A percentile compares a stretch with the other conserved stretches of the same genome.
These are phyloP conservation scores for Elgonia sp. DNA, from an alignment of 2,888 invertebrate genomes.

Conservation along the genomic window DNA sequence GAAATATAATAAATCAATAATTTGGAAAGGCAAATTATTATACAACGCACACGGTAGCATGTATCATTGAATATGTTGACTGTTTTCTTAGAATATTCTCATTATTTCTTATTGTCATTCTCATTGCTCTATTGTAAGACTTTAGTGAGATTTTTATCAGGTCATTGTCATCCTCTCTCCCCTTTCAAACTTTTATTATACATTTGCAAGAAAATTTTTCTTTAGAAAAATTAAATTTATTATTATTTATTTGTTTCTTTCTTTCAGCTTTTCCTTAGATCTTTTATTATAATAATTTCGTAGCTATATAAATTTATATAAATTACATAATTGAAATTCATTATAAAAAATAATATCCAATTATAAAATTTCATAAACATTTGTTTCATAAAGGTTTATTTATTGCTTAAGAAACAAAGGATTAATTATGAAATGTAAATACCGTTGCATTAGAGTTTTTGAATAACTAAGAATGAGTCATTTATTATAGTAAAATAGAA, in stretches of 20 bases:
- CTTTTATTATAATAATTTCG: background rate
- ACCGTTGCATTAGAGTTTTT: background rate
- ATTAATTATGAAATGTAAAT: background rate
- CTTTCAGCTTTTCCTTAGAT: too few species aligned
- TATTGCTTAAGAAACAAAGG: background rate
- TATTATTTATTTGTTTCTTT: background rate
- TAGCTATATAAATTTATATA: background rate
- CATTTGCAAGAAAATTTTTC: background rate
- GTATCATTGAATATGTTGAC: background rate
- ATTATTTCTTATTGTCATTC: conserved; percentile 7
- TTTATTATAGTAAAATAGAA: background rate
- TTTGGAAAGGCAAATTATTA: too few species aligned
- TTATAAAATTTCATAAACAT: background rate
- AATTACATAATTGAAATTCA: background rate
- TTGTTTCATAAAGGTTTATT: background rate
- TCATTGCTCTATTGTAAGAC: background rate
- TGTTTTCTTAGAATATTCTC: conserved; percentile 16
- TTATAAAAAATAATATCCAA: background rate
- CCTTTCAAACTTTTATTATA: conserved; percentile 1
- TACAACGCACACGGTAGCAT: too few species aligned
- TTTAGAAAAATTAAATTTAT: background rate
- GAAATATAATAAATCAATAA: too few species aligned
- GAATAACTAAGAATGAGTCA: background rate
- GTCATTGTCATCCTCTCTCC: conserved; percentile 19
- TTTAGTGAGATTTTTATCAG: conserved; percentile 25